Evolutionary conservation across 2,888 invertebrate genomes (phyloP), one percentile per base, ranked within the genome.

Genomic region (Cephus sareptanus): DNA sequence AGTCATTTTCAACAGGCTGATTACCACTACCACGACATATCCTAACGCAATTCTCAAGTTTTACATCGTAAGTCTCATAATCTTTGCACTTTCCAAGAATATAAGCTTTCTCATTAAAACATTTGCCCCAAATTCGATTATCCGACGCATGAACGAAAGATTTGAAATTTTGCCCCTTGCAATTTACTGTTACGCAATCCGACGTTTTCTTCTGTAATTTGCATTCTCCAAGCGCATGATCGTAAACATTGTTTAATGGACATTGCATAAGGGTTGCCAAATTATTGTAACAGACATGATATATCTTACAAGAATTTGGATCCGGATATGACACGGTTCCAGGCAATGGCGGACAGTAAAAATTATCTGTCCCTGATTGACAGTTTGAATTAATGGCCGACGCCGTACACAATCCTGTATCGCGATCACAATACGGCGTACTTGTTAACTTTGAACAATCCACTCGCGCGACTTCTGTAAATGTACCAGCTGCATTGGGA

Each of bases 201-300:
- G n/a, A 34, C 3, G 40, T 3, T 34, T 34, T n/a, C 23, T 40
- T n/a, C 9, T 71, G 75, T 31, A 78, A 68, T 34, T 73, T 78
- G 73, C 78, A 78, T 11, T 75, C 75, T 0, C 73, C 73, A 31
- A 23, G 34, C 1, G 1, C 11, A 23, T 81, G 79, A 30, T 83
- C 81, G 70, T 83, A 83, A n/a, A 82, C 77, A 34, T 82, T 82
- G 15, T 81, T 81, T 12, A 3, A 0, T 0, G 82, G 80, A 69
- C 83, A 83, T 11, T n/a, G 11, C 35, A 81, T 81, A 13, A 77
- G 77, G 1, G 71, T 73, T 3, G n/a, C 30, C 11, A 34, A 9
- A 3, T 79, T 76, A 0, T 77, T 35, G 1, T 34, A 74, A 68
- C 83, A 83, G 34, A 76, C 56, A 74, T 82, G 76, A 35, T 79